Percentiles rank a stretch among this genome's conserved stretches.
Conservation (phyloP, 2,888 invertebrate genomes). For the Pheosia tremula region DNA sequence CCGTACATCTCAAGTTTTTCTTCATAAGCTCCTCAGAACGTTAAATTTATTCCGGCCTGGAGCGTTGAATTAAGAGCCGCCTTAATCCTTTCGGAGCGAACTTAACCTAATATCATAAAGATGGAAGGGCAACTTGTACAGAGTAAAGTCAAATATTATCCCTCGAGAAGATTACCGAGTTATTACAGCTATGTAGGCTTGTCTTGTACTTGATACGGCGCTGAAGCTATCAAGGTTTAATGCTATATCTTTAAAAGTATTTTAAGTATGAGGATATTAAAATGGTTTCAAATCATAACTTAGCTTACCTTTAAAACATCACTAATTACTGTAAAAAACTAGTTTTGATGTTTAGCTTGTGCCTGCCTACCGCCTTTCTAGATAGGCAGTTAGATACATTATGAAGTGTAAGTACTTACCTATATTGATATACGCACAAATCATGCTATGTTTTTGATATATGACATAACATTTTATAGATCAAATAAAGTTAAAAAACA, state of each 20-base stretch:
- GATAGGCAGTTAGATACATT: too few species aligned
- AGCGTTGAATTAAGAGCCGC: constrained; percentile 79
- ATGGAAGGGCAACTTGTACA: constrained; percentile 79
- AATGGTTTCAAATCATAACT: not conserved
- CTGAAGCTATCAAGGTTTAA: constrained; percentile 25
- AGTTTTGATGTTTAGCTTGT: too few species aligned
- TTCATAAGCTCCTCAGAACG: constrained; percentile 78
- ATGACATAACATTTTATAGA: not conserved
- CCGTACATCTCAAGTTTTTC: constrained; percentile 77
- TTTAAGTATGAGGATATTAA: not conserved
- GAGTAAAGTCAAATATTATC: constrained; percentile 81
- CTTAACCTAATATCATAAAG: constrained; percentile 83
- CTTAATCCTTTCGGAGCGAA: constrained; percentile 82
- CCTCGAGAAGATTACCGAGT: constrained; percentile 74
- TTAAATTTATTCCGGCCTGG: constrained; percentile 82
- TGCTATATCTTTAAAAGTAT: constrained; percentile 8
- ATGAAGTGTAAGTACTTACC: too few species aligned
- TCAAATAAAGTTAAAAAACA: not conserved
- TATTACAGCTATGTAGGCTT: constrained; percentile 69
- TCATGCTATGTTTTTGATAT: not conserved
- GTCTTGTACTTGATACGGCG: constrained; percentile 27
- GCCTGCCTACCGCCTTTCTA: too few species aligned
- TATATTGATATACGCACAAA: not conserved
- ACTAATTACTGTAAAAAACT: too few species aligned
- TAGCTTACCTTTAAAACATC: too few species aligned